Evolutionary conservation across 2,113 vertebrate genomes (phyloP).

Genomic region (Todiramphus chloris): DNA sequence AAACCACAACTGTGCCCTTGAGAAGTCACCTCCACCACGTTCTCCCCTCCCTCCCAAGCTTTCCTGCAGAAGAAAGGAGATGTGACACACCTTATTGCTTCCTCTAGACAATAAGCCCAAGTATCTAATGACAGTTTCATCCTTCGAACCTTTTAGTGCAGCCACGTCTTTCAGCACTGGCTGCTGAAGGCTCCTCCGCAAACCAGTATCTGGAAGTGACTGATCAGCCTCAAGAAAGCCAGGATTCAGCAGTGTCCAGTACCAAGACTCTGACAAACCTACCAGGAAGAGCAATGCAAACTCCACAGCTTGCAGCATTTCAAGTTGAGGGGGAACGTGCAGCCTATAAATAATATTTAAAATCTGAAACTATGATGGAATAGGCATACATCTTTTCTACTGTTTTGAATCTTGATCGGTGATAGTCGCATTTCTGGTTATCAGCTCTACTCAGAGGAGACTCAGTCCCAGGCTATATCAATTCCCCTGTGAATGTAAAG

Average conservation of each 20-base stretch:
- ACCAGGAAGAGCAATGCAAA: background rate
- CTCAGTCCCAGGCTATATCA: constrained; percentile 32
- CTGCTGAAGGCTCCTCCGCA: background rate
- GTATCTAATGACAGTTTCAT: background rate
- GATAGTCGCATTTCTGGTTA: background rate
- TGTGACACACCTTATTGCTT: background rate
- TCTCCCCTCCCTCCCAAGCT: background rate
- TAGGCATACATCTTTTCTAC: background rate
- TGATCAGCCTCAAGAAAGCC: background rate
- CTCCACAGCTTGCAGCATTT: background rate
- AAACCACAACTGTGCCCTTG: background rate
- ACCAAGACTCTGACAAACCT: background rate
- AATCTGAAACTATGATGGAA: background rate
- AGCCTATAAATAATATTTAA: background rate
- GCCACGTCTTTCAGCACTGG: background rate
- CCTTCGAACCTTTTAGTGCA: background rate
- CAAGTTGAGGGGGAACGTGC: background rate
- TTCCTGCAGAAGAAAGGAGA: background rate
- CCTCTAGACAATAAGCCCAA: background rate
- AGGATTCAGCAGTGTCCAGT: background rate
- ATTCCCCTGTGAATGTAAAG: constrained; percentile 66
- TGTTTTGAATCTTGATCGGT: background rate
- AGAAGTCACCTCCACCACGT: background rate
- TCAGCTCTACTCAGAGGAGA: background rate
- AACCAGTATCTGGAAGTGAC: background rate